phyloP scores from a whole-genome alignment of 1,140 invertebrate species.

The Limonius californicus region DNA sequence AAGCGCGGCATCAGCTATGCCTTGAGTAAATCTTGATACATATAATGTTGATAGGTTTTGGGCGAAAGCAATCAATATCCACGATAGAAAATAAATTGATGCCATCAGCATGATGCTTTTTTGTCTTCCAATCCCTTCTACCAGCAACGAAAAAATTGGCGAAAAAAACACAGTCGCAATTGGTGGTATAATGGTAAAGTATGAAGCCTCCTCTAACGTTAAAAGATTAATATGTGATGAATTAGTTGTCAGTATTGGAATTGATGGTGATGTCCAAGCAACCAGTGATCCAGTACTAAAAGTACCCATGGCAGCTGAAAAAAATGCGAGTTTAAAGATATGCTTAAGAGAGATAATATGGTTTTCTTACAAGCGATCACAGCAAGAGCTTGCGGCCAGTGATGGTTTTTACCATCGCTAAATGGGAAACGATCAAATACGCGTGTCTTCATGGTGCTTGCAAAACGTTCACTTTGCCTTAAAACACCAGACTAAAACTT shows the following conservation, averaged over 20 bases:
- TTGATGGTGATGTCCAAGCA: too few species aligned
- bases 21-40: conserved; percentile 28
- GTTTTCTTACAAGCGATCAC: background rate
- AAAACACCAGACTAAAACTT: too few species aligned
- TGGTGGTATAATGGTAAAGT: conserved; percentile 19
- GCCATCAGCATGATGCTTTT: background rate
- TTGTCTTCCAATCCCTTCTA: conserved; percentile 13
- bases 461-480: too few species aligned
- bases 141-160: background rate
- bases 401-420: background rate
- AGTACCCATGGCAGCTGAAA: background rate
- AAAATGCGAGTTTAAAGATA: background rate
- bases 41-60: conserved; percentile 39
- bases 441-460: too few species aligned
- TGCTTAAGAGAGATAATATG: background rate
- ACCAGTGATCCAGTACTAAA: background rate
- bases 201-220: conserved; percentile 17
- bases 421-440: too few species aligned
- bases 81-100: background rate
- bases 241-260: conserved; percentile 22
- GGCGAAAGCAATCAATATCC: background rate
- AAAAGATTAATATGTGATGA: conserved; percentile 12
- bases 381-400: background rate
- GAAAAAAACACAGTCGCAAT: background rate
- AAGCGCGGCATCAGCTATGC: conserved; percentile 26